Conservation (phyloP, 2,888 invertebrate species). For the Pimpla rufipes region DNA sequence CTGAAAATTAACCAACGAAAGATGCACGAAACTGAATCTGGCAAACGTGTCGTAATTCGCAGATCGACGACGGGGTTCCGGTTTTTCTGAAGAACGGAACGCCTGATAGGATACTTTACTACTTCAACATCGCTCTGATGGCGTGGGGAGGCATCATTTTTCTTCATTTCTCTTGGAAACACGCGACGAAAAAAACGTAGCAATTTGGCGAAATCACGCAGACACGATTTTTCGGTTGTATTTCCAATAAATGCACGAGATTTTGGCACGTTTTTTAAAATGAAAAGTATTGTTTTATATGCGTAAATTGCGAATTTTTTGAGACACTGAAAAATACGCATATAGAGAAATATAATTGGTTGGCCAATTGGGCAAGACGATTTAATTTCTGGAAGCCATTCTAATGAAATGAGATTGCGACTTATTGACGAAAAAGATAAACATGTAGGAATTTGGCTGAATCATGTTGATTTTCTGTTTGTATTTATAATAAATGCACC, state of each 20-base stretch:
- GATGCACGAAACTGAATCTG: background rate
- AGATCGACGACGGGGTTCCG: constrained; percentile 88
- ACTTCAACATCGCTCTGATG: background rate
- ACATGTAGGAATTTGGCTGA: background rate
- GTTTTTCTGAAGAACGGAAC: constrained; percentile 88
- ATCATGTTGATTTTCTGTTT: background rate
- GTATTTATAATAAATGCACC: constrained; percentile 2
- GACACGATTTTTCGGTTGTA: background rate
- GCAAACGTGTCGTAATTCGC: constrained; percentile 74
- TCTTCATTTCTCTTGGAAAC: background rate
- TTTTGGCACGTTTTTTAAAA: no score
- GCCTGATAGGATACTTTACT: constrained; percentile 86
- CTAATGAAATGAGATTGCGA: no score
- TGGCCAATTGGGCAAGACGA: no score
- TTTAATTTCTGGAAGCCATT: no score
- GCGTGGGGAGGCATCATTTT: background rate
- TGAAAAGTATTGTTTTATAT: no score
- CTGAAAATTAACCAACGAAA: background rate
- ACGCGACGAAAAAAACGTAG: constrained; percentile 21
- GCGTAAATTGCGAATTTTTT: background rate
- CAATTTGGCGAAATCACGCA: background rate
- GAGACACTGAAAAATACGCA: no score
- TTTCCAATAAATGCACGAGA: constrained; percentile 1
- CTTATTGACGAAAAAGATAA: no score
- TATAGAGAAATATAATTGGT: no score